These are phyloP conservation scores for Hystrix cristata DNA, from an alignment of 2,113 vertebrate genomes.

Conservation along the genomic window DNA sequence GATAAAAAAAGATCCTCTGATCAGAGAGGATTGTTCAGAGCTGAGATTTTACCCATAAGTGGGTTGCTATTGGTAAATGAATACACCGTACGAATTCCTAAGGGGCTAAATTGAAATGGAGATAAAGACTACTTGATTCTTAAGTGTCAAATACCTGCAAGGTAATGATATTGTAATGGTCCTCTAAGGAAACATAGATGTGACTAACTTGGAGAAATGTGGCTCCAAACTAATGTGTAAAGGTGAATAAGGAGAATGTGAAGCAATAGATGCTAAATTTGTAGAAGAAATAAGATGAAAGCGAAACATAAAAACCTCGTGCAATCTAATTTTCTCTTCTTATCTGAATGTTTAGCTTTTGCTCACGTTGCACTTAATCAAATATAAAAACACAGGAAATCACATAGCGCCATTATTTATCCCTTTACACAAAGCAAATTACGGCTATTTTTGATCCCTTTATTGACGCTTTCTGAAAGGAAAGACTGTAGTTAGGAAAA, in stretches of 20 bases:
- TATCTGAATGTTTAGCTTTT: background rate
- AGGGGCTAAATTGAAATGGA: background rate
- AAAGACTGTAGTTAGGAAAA: background rate
- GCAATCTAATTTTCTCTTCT: background rate
- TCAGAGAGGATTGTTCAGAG: background rate
- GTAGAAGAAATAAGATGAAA: background rate
- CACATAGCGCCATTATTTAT: background rate
- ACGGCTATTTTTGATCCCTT: background rate
- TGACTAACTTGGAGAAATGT: background rate
- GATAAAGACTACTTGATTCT: constrained; percentile 4
- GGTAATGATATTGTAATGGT: background rate
- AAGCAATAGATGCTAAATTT: background rate
- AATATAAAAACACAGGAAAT: constrained; percentile 8
- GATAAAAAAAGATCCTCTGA: background rate
- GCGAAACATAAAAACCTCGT: background rate
- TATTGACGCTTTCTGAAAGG: background rate
- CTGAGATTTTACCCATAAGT: background rate
- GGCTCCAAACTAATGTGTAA: background rate
- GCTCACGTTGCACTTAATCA: background rate
- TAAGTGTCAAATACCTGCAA: background rate
- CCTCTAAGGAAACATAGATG: background rate
- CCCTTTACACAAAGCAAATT: background rate
- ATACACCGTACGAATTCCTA: background rate
- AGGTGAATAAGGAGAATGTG: background rate
- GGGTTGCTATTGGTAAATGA: background rate